Conservation (phyloP, 2,113 vertebrate genomes). For the Albula goreensis region DNA sequence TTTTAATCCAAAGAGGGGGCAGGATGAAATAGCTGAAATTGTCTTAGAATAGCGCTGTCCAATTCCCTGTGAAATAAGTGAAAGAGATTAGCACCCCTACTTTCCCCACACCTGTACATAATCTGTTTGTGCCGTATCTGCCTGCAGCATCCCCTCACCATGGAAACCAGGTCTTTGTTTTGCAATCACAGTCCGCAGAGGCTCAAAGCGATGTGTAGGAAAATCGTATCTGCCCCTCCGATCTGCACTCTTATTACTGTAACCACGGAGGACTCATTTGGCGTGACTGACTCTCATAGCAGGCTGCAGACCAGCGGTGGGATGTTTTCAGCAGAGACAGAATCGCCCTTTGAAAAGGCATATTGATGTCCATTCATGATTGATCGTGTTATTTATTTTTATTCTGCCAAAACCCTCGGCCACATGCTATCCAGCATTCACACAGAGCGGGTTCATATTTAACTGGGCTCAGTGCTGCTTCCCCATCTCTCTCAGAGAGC, state of each 20-base stretch:
- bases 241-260: neutral
- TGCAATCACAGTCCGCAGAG: neutral
- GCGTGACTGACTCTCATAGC: neutral
- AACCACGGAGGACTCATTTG: slow-evolving; percentile 4
- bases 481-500: neutral
- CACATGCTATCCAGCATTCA: neutral
- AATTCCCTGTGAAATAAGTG: slow-evolving; percentile 9
- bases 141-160: neutral
- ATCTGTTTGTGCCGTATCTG: neutral
- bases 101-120: slow-evolving; percentile 8
- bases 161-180: slow-evolving; percentile 15
- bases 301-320: neutral
- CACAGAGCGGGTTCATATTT: neutral
- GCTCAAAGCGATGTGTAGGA: neutral
- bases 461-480: neutral
- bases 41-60: neutral
- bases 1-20: neutral
- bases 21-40: neutral
- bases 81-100: neutral
- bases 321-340: neutral
- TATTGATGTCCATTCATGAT: neutral
- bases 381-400: neutral
- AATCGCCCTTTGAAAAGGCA: neutral
- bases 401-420: neutral
- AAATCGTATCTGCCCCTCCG: neutral